A percentile compares a stretch with the other conserved stretches of the same genome.
These are phyloP conservation scores for Virgularia gustaviana DNA, from an alignment of 92 coral and sea anemone species.

Conservation along the genomic window DNA sequence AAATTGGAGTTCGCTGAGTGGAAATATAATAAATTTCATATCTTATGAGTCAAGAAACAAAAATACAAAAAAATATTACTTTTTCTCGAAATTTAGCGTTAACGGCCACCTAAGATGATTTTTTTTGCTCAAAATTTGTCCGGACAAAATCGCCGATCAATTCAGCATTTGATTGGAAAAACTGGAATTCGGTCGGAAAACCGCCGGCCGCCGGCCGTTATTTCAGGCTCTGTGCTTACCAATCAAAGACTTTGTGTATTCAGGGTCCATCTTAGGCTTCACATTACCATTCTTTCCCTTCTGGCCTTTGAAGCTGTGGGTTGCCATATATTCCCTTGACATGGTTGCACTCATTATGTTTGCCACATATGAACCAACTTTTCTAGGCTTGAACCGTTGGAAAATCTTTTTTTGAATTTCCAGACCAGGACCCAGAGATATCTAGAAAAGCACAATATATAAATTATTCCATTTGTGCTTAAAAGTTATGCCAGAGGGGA, in stretches of 20 bases:
- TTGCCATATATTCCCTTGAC: slow-evolving; percentile 13
- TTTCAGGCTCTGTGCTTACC: too few relatives aligned
- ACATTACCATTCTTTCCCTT: slow-evolving; percentile 4
- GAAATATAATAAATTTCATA: slow-evolving; percentile 14
- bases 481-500: too few relatives aligned
- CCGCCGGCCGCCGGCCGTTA: too few relatives aligned
- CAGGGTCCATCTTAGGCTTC: not conserved
- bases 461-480: too few relatives aligned
- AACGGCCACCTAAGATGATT: slow-evolving; percentile 44
- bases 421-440: slow-evolving; percentile 5
- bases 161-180: too few relatives aligned
- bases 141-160: too few relatives aligned
- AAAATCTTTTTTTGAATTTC: not conserved
- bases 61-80: not conserved
- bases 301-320: slow-evolving; percentile 15
- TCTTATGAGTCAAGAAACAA: slow-evolving; percentile 5
- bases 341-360: slow-evolving; percentile 9
- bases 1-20: slow-evolving; percentile 20
- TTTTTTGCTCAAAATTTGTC: too few relatives aligned
- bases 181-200: too few relatives aligned
- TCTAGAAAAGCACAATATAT: too few relatives aligned
- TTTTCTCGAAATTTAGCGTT: slow-evolving; percentile 37
- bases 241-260: not conserved
- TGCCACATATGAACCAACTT: slow-evolving; percentile 21
- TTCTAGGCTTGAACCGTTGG: not conserved